These are phyloP conservation scores for Nephrotoma flavescens DNA, from an alignment of 2,888 invertebrate species.

Conservation along the genomic window DNA sequence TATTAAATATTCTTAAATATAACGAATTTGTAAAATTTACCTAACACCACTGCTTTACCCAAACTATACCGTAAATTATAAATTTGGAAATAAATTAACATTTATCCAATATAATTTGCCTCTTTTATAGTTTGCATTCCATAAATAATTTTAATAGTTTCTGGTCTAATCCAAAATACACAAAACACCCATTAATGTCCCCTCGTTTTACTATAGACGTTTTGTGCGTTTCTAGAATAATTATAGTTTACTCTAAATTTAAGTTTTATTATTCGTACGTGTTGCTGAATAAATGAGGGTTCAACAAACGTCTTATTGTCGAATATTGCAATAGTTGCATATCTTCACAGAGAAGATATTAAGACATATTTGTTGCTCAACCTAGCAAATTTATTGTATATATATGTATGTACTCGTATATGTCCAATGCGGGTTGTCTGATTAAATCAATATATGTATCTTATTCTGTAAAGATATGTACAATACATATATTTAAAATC, in stretches of 20 bases:
- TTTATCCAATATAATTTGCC: not conserved
- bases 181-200: not conserved
- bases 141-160: not conserved
- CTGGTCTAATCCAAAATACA: not conserved
- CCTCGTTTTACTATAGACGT: not conserved
- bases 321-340: not conserved
- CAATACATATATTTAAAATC: no score
- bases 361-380: not conserved
- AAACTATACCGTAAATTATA: no score
- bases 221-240: not conserved
- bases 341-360: not conserved
- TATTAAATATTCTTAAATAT: no score
- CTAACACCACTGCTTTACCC: no score
- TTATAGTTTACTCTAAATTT: not conserved
- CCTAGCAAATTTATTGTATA: not conserved
- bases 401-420: no score
- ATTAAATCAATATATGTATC: no score
- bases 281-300: not conserved
- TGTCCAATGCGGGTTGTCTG: no score
- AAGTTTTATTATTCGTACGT: not conserved
- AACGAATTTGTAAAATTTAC: no score
- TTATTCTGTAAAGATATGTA: no score
- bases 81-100: not conserved
- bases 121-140: not conserved
- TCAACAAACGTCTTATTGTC: not conserved